Evolutionary conservation across 1,140 invertebrate species (phyloP).

Genomic region (Rhyzopertha dominica): DNA sequence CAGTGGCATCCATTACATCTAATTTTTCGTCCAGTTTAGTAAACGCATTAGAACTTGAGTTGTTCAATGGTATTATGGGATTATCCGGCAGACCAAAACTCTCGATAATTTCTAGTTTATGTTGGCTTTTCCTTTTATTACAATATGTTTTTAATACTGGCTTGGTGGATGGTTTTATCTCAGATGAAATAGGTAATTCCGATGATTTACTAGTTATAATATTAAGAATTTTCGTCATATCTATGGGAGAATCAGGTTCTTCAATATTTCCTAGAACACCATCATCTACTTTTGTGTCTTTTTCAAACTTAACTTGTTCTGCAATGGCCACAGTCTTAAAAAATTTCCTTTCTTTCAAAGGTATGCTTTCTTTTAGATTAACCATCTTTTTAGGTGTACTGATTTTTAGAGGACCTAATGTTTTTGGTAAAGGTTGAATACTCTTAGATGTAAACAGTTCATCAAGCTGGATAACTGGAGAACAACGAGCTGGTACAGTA

Average conservation of each 20-base stretch:
- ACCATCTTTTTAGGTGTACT: background rate
- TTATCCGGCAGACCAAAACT: constrained; percentile 32
- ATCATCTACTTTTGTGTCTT: constrained; percentile 1
- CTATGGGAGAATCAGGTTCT: constrained; percentile 6
- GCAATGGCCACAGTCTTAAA: background rate
- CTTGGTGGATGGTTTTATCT: constrained; percentile 14
- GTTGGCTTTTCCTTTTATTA: constrained; percentile 23
- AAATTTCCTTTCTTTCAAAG: background rate
- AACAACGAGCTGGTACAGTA: background rate
- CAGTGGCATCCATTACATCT: background rate
- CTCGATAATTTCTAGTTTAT: constrained; percentile 20
- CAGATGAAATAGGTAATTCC: constrained; percentile 1
- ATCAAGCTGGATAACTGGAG: background rate
- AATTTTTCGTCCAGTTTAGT: constrained; percentile 4
- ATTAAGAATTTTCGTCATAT: constrained; percentile 30
- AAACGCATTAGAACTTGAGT: constrained; percentile 1
- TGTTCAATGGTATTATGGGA: constrained; percentile 24
- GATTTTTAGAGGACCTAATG: constrained; percentile 1
- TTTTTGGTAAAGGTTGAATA: background rate
- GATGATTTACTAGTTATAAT: constrained; percentile 20
- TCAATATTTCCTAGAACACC: constrained; percentile 2
- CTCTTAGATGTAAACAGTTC: constrained; percentile 10
- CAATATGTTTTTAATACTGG: constrained; percentile 25
- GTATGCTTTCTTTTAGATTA: constrained; percentile 2
- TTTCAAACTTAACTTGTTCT: background rate